These are phyloP conservation scores for Griposia aprilina DNA, from an alignment of 2,888 invertebrate species.

Conservation along the genomic window DNA sequence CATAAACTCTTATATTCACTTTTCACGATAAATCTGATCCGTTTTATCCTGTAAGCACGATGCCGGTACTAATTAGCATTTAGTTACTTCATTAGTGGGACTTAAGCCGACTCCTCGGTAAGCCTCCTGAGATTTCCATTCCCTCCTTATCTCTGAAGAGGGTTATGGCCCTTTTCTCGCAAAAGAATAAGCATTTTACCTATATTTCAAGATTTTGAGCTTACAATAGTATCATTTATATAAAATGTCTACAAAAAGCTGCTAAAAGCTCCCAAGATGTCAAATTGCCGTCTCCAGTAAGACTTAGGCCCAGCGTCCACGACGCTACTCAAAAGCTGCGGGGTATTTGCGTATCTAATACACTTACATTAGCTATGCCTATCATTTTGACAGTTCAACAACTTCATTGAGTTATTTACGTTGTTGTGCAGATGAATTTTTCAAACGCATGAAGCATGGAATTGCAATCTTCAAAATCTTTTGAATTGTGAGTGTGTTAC, in stretches of 20 bases:
- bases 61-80: slow-evolving; percentile 36
- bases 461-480: no score
- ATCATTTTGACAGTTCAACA: no score
- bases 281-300: slow-evolving; percentile 15
- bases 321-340: not conserved
- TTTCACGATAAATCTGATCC: slow-evolving; percentile 4
- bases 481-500: no score
- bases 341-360: not conserved
- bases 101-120: slow-evolving; percentile 13
- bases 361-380: not conserved
- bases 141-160: slow-evolving; percentile 18
- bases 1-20: not conserved
- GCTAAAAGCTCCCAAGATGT: slow-evolving; percentile 14
- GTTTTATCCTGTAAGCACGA: not conserved
- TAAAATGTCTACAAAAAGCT: slow-evolving; percentile 7
- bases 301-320: no score
- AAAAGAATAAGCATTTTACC: slow-evolving; percentile 1
- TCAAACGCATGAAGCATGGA: no score
- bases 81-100: slow-evolving; percentile 44
- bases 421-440: no score
- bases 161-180: not conserved
- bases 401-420: no score
- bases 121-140: slow-evolving; percentile 33
- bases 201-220: slow-evolving; percentile 2
- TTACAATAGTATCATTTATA: not conserved